Conservation (phyloP, 2,113 vertebrate species). For the Poicephalus gulielmi region DNA sequence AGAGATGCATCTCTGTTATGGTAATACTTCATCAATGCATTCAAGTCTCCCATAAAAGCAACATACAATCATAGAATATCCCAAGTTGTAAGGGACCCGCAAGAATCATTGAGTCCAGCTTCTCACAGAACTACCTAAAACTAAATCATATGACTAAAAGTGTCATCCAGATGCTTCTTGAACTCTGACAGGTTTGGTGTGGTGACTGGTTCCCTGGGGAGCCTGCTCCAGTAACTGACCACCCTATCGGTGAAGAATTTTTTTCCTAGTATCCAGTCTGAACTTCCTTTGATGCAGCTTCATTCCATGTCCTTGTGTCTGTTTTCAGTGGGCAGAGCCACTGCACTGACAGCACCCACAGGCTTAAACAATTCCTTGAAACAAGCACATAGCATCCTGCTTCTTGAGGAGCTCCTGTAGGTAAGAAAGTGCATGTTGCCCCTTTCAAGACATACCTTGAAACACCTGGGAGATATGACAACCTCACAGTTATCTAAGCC, state of each 20-base stretch:
- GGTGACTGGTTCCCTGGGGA: background rate
- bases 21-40: background rate
- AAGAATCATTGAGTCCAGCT: background rate
- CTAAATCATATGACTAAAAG: background rate
- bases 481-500: background rate
- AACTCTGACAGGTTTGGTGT: background rate
- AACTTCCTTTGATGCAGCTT: background rate
- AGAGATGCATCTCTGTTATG: background rate
- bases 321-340: background rate
- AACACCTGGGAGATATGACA: background rate
- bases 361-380: background rate
- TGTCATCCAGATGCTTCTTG: background rate
- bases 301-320: background rate
- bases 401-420: background rate
- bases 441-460: background rate
- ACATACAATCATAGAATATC: background rate
- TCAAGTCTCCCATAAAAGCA: background rate
- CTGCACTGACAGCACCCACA: background rate
- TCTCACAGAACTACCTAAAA: background rate
- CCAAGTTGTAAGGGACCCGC: background rate
- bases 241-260: background rate
- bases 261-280: background rate
- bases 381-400: background rate
- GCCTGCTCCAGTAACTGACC: background rate
- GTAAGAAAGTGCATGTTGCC: background rate